Percentiles rank a stretch among this genome's conserved stretches.
These are phyloP conservation scores for Dipodomys ordii DNA, from an alignment of 2,113 vertebrate species.

Conservation along the genomic window DNA sequence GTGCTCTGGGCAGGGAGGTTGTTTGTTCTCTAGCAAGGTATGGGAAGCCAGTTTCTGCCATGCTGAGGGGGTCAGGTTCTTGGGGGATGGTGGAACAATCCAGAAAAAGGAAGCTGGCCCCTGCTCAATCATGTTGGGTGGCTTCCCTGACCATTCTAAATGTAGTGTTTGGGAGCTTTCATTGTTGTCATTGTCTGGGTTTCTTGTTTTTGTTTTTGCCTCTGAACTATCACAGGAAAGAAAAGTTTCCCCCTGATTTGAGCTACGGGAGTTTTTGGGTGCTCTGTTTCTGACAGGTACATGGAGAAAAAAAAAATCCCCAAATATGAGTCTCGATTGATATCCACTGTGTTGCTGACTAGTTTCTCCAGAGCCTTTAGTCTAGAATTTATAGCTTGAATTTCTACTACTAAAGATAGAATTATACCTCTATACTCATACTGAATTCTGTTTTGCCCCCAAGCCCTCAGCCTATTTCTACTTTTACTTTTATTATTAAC, in stretches of 20 bases:
- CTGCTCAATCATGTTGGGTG: neutral
- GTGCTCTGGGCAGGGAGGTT: neutral
- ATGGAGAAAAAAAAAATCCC: too few relatives aligned
- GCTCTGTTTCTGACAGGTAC: neutral
- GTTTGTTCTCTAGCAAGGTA: neutral
- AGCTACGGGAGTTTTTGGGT: neutral
- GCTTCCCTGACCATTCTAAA: neutral
- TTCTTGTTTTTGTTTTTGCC: neutral
- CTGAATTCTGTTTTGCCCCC: neutral
- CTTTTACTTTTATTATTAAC: neutral
- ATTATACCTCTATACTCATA: neutral
- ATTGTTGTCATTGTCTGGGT: neutral
- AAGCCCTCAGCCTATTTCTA: neutral
- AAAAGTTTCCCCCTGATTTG: neutral
- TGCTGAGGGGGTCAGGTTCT: neutral
- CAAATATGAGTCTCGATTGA: neutral
- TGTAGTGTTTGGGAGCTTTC: neutral
- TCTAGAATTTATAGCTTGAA: neutral
- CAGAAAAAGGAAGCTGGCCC: neutral
- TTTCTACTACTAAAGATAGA: neutral
- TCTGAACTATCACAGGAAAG: neutral
- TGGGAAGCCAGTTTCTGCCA: neutral
- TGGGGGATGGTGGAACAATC: neutral
- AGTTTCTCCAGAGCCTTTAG: neutral
- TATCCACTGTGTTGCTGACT: neutral